Evolutionary conservation across 2,797 vertebrate species (phyloP), one percentile per base, ranked within the genome.

Genomic region (Fistularia tabacaria): DNA sequence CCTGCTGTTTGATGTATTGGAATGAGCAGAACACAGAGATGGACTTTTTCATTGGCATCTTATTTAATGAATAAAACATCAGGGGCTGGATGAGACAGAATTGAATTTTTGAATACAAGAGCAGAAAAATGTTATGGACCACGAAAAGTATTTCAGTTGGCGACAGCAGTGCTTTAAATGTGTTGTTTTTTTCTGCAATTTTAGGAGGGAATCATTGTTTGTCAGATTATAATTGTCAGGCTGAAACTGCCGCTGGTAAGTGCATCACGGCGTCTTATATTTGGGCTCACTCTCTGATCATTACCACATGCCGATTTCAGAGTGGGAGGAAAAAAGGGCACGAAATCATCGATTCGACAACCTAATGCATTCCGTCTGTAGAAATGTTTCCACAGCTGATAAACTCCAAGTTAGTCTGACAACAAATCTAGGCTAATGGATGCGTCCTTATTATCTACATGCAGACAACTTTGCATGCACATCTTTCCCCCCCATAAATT

Each of bases 21-120:
- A 81, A 74, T 44, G 59, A 81, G 62, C 62, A 36, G 55, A 73
- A 71, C 64, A 76, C 74, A 66, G 76, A 73, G 66, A 76, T 79
- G 73, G 76, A 79, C 71, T 77, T 79, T 81, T 76, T 73, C 74
- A 71, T 59, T 62, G 67, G 73, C 66, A 58, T 76, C 65, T 72
- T 10, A 14, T 66, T 70, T 72, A 69, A 84, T 86, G 82, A 88
- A 87, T 86, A 82, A 85, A 88, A 85, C 83, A 85, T 83, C 62
- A 58, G 56, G 10, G 61, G 6, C 7, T 12, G 55, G 64, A 45
- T 54, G 64, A 57, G 62, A 59, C 40, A 51, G 57, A 13, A 77
- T 50, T 75, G 54, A 64, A 76, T 77, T 76, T 71, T 75, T 71
- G 60, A 67, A 78, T 61, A 64, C 52, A 68, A 61, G 67, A 69